Evolutionary conservation across 1,140 invertebrate species (phyloP), one percentile per base, ranked within the genome.

Genomic region (Leptonema lineaticorne): DNA sequence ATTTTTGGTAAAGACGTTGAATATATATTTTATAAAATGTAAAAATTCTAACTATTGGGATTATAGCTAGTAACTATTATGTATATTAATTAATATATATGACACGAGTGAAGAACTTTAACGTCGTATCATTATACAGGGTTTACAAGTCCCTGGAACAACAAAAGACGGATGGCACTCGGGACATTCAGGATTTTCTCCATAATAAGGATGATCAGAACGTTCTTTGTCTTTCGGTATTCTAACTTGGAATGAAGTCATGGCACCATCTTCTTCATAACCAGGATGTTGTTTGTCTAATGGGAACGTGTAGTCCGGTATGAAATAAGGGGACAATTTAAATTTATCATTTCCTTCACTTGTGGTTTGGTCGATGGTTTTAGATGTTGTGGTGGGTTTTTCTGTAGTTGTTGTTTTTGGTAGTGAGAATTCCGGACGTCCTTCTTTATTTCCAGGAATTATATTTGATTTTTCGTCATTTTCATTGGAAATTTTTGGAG

Each of bases 151-250:
- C 27, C 85, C 85, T 2, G 85, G 84, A 24, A 79, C 76, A 24
- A 86, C 74, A 69, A 85, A 86, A 14, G 83, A 84, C 14, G 85
- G 85, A 76, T 86, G 85, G 73, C 85, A 86, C 69, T 86, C 83
- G 0, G 85, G 85, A 63, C 85, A 86, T 46, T 81, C 75, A 5
- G 83, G 78, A 74, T 86, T 86, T 74, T 86, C 85, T 3, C 84
- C 84, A 68, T 83, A 86, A 74, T 83, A 85, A 48, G 80, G 77
- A 53, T 72, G 62, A 62, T 70, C 9, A n/a, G 57, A 58, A 26
- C 14, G 50, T 33, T 68, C 63, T 6, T 65, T 56, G 18, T 79
- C 77, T 26, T 82, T 78, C 0, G 83, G 79, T 24, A 85, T 80
- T 68, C 81, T 78, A 0, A 86, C 80, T 74, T 84, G 83, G 74